phyloP scores from a whole-genome alignment of 2,113 vertebrate species.

The Zeus faber region DNA sequence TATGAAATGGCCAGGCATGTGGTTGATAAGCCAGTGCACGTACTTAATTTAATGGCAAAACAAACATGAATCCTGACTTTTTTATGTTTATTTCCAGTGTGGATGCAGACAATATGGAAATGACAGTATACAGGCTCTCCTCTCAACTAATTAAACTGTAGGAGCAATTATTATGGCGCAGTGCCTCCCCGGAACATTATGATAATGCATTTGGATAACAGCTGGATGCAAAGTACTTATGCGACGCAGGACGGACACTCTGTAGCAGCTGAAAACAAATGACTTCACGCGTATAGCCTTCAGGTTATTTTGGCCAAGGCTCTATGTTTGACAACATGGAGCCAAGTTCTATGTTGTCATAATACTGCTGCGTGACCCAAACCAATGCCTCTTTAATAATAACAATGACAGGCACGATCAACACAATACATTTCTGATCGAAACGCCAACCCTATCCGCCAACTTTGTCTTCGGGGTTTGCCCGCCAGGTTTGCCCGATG shows the following conservation, averaged over 20 bases:
- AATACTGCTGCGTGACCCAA: conserved; percentile 58
- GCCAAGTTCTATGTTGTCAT: conserved; percentile 46
- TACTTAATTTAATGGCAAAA: too few species aligned
- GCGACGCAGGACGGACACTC: conserved; percentile 49
- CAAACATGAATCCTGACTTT: too few species aligned
- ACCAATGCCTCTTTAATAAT: conserved; percentile 41
- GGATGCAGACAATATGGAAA: conserved; percentile 2
- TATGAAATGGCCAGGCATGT: too few species aligned
- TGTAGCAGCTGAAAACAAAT: conserved; percentile 53
- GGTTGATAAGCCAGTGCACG: too few species aligned
- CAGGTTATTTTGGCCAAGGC: conserved; percentile 47
- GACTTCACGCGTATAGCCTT: conserved; percentile 54
- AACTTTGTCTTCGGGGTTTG: too few species aligned
- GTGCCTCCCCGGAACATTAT: conserved; percentile 35
- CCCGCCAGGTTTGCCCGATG: too few species aligned
- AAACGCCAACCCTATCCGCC: too few species aligned
- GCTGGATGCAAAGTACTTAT: conserved; percentile 49
- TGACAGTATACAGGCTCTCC: conserved; percentile 11
- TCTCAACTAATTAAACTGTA: conserved; percentile 42
- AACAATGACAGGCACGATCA: too few species aligned
- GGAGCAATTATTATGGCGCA: conserved; percentile 43
- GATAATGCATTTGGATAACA: conserved; percentile 44
- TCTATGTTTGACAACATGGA: conserved; percentile 60
- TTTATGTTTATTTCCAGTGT: conserved; percentile 16
- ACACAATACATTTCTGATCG: too few species aligned